Evolutionary conservation across 2,797 vertebrate species (phyloP), one percentile per base, ranked within the genome.

Genomic region (Rhinatrema bivittatum): DNA sequence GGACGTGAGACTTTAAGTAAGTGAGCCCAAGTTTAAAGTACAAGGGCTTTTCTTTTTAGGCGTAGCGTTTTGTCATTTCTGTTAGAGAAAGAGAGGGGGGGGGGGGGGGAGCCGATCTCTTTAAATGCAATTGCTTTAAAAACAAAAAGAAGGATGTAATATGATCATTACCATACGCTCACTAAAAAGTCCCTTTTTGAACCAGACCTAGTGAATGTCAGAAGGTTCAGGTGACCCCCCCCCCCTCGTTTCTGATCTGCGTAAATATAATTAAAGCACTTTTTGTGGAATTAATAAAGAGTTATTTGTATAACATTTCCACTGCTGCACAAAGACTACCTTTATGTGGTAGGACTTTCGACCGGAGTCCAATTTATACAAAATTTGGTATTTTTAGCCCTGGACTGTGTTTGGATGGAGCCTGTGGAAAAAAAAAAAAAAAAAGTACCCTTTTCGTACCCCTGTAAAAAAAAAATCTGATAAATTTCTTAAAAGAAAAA

Each of bases 231-330:
- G 57, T 77, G 70, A 77, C 65, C 50, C 61, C 59, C n/a, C n/a
- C n/a, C n/a, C n/a, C n/a, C n/a, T n/a, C 17, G 72, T 62, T 63
- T 65, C 79, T 88, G 88, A 92, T 93, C 88, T 88, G 74, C 86
- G 87, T 89, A 88, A 94, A 91, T 90, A 91, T 91, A 91, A 93
- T 95, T 94, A 91, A 88, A 87, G 76, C 84, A 76, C 82, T 89
- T 92, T 91, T 92, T 93, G 92, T 93, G 89, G 87, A 90, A 72
- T 91, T 91, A 92, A 95, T 93, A 94, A 96, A 96, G 91, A 88
- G 78, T 91, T 88, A 91, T 96, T 95, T 95, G 93, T 97, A 87
- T 85, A 87, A 88, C 89, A 89, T 94, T 93, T 94, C 91, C 91
- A 94, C 81, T 70, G 85, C 65, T 61, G 84, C 78, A 97, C 94